Evolutionary conservation across 2,888 invertebrate genomes (phyloP), one percentile per base, ranked within the genome.

Genomic region (Chelonus formosanus): DNA sequence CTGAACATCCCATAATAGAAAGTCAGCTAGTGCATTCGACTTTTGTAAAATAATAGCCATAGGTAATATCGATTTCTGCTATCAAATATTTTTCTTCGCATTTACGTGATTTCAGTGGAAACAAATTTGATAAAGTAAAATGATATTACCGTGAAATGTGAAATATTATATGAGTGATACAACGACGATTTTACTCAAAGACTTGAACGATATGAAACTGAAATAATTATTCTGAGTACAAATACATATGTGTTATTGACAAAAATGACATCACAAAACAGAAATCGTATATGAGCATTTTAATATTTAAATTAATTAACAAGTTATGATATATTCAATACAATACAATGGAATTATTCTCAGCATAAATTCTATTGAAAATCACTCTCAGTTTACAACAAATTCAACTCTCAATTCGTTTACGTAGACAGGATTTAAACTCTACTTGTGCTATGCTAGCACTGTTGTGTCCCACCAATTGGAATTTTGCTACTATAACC

Each of bases 1-100:
- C 20, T 20, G 20, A 20, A 20, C 20, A 20, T 20, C 20, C 20
- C 20, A 2, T 20, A 20, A 20, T 20, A 20, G 20, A 20, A 2
- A 20, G 20, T 20, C 20, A 20, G 20, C 48, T 50, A 61, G 56
- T 66, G 61, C 52, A 61, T 66, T 66, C 57, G 66, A 66, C 66
- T 66, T 61, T 61, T 66, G 62, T 66, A 55, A 66, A 66, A 66
- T 66, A 66, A 66, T 66, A 66, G 66, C 62, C 50, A 52, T 57
- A 55, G 56, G 56, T 55, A 52, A 57, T 66, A 66, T 66, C 52
- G 66, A 66, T 66, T 66, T 66, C 52, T 61, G 20, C 20, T 20
- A 20, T 20, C 20, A 20, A 20, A 20, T 20, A 20, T 20, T 20
- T 20, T 20, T 20, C 20, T 20, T 2, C 20, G 20, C 20, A 20